These are phyloP conservation scores for Aphrophora alni DNA, from an alignment of 2,888 invertebrate genomes.

Conservation along the genomic window DNA sequence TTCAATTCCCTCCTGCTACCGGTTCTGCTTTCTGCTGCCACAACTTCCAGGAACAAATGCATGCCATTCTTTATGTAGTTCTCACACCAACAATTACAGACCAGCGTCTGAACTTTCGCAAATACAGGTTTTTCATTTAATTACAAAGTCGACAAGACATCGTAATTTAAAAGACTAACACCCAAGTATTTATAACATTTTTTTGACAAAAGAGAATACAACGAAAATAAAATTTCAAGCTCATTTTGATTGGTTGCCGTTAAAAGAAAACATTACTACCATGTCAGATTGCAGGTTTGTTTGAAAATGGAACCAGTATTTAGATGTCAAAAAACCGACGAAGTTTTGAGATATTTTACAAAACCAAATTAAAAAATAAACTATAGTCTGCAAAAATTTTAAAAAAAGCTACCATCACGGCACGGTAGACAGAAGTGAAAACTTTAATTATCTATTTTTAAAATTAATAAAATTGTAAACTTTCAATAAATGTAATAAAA, in stretches of 20 bases:
- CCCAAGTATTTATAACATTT: background rate
- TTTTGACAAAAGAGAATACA: background rate
- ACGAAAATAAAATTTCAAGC: background rate
- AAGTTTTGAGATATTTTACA: too few relatives aligned
- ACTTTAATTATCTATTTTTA: too few relatives aligned
- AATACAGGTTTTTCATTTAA: slow-evolving; percentile 6
- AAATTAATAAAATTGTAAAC: too few relatives aligned
- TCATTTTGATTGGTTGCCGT: background rate
- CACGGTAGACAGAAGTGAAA: too few relatives aligned
- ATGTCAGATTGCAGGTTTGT: too few relatives aligned
- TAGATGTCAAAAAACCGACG: too few relatives aligned
- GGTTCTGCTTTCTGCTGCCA: background rate
- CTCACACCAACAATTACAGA: background rate
- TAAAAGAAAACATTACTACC: background rate
- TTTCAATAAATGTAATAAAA: too few relatives aligned
- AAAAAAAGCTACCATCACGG: too few relatives aligned
- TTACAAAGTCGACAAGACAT: background rate
- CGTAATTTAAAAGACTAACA: background rate
- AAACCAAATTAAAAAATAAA: too few relatives aligned
- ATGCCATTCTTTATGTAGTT: slow-evolving; percentile 6
- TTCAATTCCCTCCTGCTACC: background rate
- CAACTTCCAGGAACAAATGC: slow-evolving; percentile 4
- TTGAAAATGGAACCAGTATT: too few relatives aligned
- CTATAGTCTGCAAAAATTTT: too few relatives aligned
- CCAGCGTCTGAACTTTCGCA: background rate